Percentiles rank a stretch among this genome's conserved stretches.
Conservation (phyloP, 53 echinoderm and acorn worm genomes). For the Temnopleurus reevesii region DNA sequence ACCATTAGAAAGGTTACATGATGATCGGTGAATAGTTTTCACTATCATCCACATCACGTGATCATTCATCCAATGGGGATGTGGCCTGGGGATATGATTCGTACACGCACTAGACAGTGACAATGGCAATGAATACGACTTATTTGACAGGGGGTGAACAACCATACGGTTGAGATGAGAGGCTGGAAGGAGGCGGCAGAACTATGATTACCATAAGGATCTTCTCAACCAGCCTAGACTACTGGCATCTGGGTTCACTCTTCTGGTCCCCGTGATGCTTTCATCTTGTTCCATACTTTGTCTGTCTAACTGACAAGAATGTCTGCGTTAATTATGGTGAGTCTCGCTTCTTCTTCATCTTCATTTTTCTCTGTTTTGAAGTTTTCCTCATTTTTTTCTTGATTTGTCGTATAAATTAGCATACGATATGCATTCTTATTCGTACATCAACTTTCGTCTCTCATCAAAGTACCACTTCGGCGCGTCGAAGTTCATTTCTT, state of each 20-base stretch:
- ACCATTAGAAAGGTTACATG: too few relatives aligned
- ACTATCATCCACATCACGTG: not conserved
- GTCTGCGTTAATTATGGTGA: too few relatives aligned
- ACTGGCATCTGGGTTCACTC: not conserved
- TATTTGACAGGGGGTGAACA: slow-evolving; percentile 1
- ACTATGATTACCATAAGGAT: too few relatives aligned
- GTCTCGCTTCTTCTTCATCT: too few relatives aligned
- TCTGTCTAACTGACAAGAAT: not conserved
- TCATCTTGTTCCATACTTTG: not conserved
- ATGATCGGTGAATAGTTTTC: not conserved
- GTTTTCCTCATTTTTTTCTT: too few relatives aligned
- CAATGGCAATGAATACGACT: not conserved
- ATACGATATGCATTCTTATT: too few relatives aligned
- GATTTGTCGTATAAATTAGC: too few relatives aligned
- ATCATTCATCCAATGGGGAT: not conserved
- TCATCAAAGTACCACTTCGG: too few relatives aligned
- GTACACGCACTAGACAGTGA: not conserved
- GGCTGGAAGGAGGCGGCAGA: not conserved
- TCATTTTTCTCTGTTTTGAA: too few relatives aligned
- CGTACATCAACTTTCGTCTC: too few relatives aligned
- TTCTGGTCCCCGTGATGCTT: not conserved
- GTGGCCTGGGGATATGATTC: not conserved
- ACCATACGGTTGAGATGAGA: not conserved
- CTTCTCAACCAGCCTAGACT: not conserved
- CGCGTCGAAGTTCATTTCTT: too few relatives aligned